These are phyloP conservation scores for Drosophila putrida DNA, from an alignment of 2,888 invertebrate species.

Conservation along the genomic window DNA sequence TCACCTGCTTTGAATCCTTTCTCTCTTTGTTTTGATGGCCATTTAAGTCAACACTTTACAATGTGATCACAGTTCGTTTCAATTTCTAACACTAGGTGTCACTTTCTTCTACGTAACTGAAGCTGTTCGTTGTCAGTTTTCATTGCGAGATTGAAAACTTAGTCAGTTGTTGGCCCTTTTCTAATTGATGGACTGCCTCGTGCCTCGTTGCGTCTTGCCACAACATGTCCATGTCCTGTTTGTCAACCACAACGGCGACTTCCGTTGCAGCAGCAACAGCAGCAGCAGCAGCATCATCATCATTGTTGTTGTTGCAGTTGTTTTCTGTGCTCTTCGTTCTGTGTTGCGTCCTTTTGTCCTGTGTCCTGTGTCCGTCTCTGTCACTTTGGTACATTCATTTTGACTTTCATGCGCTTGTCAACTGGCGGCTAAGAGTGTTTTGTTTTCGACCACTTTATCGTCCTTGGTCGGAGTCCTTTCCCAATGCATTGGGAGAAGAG, in stretches of 20 bases:
- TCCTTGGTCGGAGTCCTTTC: constrained; percentile 7
- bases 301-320: not conserved
- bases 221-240: constrained; percentile 57
- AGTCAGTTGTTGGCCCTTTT: constrained; percentile 40
- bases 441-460: constrained; percentile 62
- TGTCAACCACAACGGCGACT: constrained; percentile 63
- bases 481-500: not conserved
- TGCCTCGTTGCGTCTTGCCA: not conserved
- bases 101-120: constrained; percentile 34
- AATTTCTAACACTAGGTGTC: constrained; percentile 28
- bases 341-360: constrained; percentile 1
- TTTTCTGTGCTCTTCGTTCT: not conserved
- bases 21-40: not conserved
- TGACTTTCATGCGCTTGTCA: constrained; percentile 69
- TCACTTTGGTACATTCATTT: constrained; percentile 69
- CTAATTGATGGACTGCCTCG: constrained; percentile 54
- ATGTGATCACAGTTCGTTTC: constrained; percentile 9
- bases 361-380: constrained; percentile 31
- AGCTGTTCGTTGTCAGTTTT: constrained; percentile 41
- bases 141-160: constrained; percentile 54
- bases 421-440: constrained; percentile 63
- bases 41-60: not conserved
- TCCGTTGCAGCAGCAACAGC: constrained; percentile 26
- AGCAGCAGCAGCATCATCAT: not conserved
- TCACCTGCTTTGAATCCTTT: not conserved